Evolutionary conservation across 2,113 vertebrate genomes (phyloP).

Genomic region (Eublepharis macularius): DNA sequence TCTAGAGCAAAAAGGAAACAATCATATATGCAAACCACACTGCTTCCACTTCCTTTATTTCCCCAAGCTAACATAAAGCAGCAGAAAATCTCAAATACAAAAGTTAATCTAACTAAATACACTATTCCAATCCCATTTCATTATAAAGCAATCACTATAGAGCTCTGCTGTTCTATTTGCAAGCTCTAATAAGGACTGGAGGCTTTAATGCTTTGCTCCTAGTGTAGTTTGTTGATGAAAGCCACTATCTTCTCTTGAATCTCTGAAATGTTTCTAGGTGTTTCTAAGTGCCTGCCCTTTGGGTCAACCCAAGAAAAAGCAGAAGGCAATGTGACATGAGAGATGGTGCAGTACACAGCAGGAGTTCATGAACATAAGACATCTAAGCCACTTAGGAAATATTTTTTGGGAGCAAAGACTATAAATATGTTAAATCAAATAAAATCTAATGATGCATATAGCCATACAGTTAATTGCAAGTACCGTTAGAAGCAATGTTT

Average conservation of each 20-base stretch:
- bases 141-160: background rate
- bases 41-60: background rate
- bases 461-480: background rate
- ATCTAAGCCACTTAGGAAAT: no score
- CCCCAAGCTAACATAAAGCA: background rate
- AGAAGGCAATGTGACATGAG: background rate
- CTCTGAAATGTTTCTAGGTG: background rate
- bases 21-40: background rate
- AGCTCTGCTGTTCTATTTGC: background rate
- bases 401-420: no score
- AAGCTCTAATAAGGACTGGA: background rate
- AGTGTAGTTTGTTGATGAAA: background rate
- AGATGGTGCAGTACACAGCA: no score
- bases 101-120: background rate
- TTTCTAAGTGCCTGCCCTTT: background rate
- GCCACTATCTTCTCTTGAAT: background rate
- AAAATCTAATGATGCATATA: background rate
- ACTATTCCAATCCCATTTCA: background rate
- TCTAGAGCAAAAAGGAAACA: conserved; percentile 69
- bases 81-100: background rate
- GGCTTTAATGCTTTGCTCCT: background rate
- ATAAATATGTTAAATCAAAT: background rate
- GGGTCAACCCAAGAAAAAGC: background rate
- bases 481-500: no score
- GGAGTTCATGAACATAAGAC: no score